Evolutionary conservation across 2,888 invertebrate species (phyloP).

Genomic region (Neoascia interrupta): DNA sequence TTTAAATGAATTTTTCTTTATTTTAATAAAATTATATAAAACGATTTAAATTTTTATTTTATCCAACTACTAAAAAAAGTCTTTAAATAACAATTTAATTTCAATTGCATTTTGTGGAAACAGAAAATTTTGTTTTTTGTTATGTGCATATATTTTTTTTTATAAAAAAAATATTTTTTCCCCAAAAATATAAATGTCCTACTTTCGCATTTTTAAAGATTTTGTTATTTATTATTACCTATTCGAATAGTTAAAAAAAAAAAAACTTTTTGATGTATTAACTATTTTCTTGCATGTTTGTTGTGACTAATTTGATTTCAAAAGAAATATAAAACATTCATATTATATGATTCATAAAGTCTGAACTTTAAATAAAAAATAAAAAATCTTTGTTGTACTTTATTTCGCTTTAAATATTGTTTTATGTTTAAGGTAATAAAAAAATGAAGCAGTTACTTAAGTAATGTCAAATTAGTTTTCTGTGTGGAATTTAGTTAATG

Average conservation of each 20-base stretch:
- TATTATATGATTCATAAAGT: no score
- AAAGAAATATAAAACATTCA: no score
- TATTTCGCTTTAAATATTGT: slow-evolving; percentile 22
- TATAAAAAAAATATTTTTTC: no score
- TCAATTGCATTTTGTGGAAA: slow-evolving; percentile 55
- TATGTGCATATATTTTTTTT: slow-evolving; percentile 28
- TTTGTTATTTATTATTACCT: background rate
- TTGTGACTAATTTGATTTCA: slow-evolving; percentile 35
- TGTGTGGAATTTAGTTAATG: slow-evolving; percentile 25
- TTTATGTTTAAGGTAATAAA: slow-evolving; percentile 16
- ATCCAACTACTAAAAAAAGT: no score
- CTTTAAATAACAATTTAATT: no score
- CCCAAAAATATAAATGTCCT: slow-evolving; percentile 23
- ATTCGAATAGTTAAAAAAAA: background rate
- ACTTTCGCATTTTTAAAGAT: no score
- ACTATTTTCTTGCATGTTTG: slow-evolving; percentile 50
- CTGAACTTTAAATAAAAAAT: background rate
- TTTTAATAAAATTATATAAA: no score
- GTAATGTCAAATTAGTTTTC: slow-evolving; percentile 8
- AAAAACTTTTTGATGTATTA: slow-evolving; percentile 29
- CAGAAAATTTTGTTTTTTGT: slow-evolving; percentile 48
- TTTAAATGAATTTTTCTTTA: background rate
- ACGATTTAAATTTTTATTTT: no score
- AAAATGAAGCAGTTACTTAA: no score
- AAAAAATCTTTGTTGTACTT: background rate